These are phyloP conservation scores for Numenius arquata DNA, from an alignment of 2,113 vertebrate species.

Conservation along the genomic window DNA sequence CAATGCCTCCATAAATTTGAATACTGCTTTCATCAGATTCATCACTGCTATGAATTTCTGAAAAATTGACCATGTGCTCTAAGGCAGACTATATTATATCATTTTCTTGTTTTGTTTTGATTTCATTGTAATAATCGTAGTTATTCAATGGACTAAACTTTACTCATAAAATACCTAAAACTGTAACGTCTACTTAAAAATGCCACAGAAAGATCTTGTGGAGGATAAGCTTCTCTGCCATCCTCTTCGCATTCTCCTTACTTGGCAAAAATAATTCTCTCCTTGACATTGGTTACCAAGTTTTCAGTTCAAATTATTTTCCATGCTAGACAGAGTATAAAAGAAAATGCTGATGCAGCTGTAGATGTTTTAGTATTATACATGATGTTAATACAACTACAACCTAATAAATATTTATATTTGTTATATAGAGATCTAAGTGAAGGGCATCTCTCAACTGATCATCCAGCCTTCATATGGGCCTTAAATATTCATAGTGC, in stretches of 20 bases:
- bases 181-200: background rate
- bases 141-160: background rate
- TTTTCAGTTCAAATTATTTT: conserved; percentile 15
- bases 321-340: background rate
- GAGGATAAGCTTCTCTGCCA: background rate
- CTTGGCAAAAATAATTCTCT: conserved; percentile 1
- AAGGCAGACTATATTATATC: background rate
- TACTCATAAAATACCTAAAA: background rate
- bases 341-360: conserved; percentile 52
- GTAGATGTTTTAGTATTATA: conserved; percentile 12
- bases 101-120: background rate
- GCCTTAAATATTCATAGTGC: conserved; percentile 50
- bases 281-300: background rate
- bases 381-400: conserved; percentile 19
- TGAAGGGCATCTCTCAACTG: conserved; percentile 21
- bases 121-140: background rate
- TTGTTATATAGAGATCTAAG: conserved; percentile 7
- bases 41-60: background rate
- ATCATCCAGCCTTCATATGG: background rate
- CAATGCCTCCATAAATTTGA: background rate
- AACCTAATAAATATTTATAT: conserved; percentile 66
- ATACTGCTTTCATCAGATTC: background rate
- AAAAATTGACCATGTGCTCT: background rate
- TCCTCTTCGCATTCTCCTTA: background rate
- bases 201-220: background rate